Evolutionary conservation across 1,140 invertebrate genomes (phyloP), one percentile per base, ranked within the genome.

Genomic region (Zaprionus ornatus): DNA sequence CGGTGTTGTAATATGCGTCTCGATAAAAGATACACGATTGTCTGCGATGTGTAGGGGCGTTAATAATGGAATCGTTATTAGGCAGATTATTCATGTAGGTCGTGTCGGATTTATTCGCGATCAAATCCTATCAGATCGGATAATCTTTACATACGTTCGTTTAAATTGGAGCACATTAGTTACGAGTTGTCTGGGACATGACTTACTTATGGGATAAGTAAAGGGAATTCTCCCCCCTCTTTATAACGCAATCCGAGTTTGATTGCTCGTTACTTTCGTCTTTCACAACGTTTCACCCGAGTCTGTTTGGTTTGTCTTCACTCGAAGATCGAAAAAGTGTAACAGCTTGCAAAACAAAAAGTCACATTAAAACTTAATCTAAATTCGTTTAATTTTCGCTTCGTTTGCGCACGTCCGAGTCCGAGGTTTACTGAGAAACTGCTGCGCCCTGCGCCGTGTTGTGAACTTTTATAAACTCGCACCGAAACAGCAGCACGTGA

Each of bases 391-490:
- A 65, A 65, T 74, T 77, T 79, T 74, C 35, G 37, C 74, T 79
- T 74, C 32, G 52, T 35, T 69, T 70, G 71, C 62, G 85, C 80
- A 69, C 79, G 74, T 57, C 37, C 37, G 64, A 57, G 37, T 85
- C 65, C 54, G 82, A 83, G 86, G 80, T 72, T 76, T 81, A 66
- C 72, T 69, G 72, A 73, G 57, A 80, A 81, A 88, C 85, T 88
- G 86, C 78, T 74, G 64, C 76, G 79, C 85, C 81, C 86, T 85
- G 77, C 66, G 79, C 66, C 25, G 68, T 52, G 75, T 55, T 62
- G 62, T 69, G 37, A 74, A 74, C 79, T 74, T 88, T 88, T 88
- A 88, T 88, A 90, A 88, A 90, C 86, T 88, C 64, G 12, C 13
- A 7, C 27, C 23, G 68, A 37, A 29, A 25, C 52, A 25, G 65